Percentiles rank a stretch among this genome's conserved stretches.
These are phyloP conservation scores for Stenopsyche tienmushanensis DNA, from an alignment of 1,140 invertebrate species.

Conservation along the genomic window DNA sequence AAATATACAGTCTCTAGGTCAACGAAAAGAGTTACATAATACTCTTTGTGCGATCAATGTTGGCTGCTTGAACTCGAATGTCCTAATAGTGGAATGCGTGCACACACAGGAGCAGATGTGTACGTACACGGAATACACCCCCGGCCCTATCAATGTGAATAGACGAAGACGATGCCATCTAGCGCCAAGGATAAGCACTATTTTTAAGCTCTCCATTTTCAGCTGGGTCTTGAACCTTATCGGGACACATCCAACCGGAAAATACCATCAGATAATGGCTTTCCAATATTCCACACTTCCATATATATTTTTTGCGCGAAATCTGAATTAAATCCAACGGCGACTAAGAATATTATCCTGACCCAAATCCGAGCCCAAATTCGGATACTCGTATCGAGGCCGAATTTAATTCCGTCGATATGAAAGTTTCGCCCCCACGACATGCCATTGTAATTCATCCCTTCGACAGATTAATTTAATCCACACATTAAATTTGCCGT, in stretches of 20 bases:
- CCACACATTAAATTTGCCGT: not conserved
- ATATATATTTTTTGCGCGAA: too few species aligned
- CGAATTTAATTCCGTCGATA: not conserved
- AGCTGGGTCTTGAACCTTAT: not conserved
- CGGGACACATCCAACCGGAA: too few species aligned
- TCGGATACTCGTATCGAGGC: not conserved
- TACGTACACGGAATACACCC: not conserved
- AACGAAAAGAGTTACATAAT: constrained; percentile 29
- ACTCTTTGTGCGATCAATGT: constrained; percentile 27
- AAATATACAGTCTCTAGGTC: constrained; percentile 28
- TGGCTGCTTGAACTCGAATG: constrained; percentile 18
- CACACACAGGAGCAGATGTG: too few species aligned
- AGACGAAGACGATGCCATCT: not conserved
- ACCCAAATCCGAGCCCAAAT: too few species aligned
- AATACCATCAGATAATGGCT: too few species aligned
- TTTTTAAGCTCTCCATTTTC: not conserved
- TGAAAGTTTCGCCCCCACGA: not conserved
- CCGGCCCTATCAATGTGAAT: not conserved
- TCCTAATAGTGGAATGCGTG: constrained; percentile 3
- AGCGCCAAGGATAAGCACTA: not conserved
- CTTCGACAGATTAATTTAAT: not conserved
- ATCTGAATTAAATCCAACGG: too few species aligned
- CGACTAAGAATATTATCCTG: too few species aligned
- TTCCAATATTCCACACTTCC: too few species aligned
- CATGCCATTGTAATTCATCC: not conserved